Conservation (phyloP, 2,113 vertebrate species). For the Crocuta crocuta region DNA sequence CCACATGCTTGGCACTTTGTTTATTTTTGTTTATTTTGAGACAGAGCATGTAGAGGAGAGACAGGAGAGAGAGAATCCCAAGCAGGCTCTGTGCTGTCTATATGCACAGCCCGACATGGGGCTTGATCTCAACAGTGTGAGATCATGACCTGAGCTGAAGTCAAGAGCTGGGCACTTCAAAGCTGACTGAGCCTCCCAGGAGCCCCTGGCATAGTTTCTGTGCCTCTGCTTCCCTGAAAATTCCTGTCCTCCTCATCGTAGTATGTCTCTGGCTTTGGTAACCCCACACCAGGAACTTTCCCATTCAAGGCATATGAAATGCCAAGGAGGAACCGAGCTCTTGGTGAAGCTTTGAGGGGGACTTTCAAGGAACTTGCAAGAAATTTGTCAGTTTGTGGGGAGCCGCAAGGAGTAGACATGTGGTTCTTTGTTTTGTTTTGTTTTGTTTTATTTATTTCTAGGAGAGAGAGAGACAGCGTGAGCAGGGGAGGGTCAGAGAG, state of each 20-base stretch:
- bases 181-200: no score
- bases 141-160: no score
- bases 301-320: not conserved
- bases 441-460: no score
- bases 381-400: not conserved
- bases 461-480: no score
- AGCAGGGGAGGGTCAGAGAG: no score
- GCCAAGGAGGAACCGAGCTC: no score
- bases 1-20: not conserved
- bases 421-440: not conserved
- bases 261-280: not conserved
- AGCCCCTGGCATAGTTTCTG: not conserved
- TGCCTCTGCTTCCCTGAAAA: not conserved
- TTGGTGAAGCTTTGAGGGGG: rapidly evolving
- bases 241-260: not conserved
- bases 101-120: no score
- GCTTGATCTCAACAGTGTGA: no score
- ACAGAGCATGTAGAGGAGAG: not conserved
- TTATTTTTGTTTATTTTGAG: not conserved
- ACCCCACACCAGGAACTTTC: not conserved
- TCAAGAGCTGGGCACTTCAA: no score
- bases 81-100: not conserved
- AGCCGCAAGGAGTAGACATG: not conserved
- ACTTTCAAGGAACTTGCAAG: not conserved
- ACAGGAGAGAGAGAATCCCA: not conserved